phyloP scores from a whole-genome alignment of 2,888 invertebrate species.

The Petrophora chlorosata region DNA sequence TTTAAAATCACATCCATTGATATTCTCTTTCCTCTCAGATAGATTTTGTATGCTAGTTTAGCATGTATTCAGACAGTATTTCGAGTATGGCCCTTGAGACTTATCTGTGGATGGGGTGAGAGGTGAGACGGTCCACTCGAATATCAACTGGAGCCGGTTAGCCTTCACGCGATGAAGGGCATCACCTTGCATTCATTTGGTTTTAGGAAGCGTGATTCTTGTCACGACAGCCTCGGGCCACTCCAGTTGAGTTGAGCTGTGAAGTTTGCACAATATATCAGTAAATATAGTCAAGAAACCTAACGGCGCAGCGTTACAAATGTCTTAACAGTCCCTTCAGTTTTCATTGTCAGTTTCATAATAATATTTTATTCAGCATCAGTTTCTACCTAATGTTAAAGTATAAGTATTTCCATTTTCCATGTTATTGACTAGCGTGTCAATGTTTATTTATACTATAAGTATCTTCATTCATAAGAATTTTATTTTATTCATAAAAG shows the following conservation, averaged over 20 bases:
- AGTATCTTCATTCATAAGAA: no score
- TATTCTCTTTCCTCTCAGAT: slow-evolving; percentile 1
- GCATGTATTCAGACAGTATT: slow-evolving; percentile 27
- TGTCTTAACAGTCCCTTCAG: not conserved
- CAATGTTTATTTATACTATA: no score
- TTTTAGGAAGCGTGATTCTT: slow-evolving; percentile 48
- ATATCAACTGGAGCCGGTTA: slow-evolving; percentile 57
- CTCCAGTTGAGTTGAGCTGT: slow-evolving; percentile 70
- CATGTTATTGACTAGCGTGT: no score
- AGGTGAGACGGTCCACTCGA: slow-evolving; percentile 52
- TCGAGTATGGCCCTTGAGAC: slow-evolving; percentile 45
- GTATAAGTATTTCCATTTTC: no score
- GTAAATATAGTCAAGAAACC: slow-evolving; percentile 34
- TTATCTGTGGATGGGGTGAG: slow-evolving; percentile 58
- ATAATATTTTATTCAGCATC: no score
- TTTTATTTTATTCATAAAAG: not conserved
- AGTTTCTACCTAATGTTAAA: no score
- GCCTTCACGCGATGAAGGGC: slow-evolving; percentile 57
- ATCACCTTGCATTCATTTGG: slow-evolving; percentile 50
- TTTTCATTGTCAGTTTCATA: not conserved
- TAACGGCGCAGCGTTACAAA: not conserved
- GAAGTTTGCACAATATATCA: slow-evolving; percentile 64
- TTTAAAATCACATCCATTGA: slow-evolving; percentile 28
- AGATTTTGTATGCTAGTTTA: slow-evolving; percentile 10
- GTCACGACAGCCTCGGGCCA: slow-evolving; percentile 55